Conservation (phyloP, 2,113 vertebrate genomes). For the Myotis lucifugus region DNA sequence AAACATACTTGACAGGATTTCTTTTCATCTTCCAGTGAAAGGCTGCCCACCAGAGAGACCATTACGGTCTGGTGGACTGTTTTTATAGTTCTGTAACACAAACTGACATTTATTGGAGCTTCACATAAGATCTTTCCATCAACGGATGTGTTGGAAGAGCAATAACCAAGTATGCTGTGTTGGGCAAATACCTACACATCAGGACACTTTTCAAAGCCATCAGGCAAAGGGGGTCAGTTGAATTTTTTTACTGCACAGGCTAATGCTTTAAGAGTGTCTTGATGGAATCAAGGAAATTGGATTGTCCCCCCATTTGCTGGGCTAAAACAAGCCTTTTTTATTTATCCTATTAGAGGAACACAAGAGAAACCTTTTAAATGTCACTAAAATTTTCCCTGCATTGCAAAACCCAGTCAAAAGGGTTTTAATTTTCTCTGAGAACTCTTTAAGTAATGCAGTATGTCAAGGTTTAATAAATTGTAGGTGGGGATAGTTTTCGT, state of each 20-base stretch:
- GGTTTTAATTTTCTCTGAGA: conserved; percentile 87
- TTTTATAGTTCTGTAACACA: conserved; percentile 81
- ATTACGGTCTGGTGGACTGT: conserved; percentile 54
- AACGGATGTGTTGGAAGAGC: conserved; percentile 75
- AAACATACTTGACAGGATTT: conserved; percentile 55
- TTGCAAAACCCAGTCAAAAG: conserved; percentile 89
- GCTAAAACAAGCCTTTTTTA: conserved; percentile 92
- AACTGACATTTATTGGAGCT: conserved; percentile 75
- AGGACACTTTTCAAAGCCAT: conserved; percentile 87
- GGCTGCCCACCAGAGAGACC: conserved; percentile 19
- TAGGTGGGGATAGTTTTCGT: conserved; percentile 77
- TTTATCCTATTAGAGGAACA: conserved; percentile 95
- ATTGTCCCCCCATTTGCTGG: conserved; percentile 98
- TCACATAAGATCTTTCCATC: conserved; percentile 69
- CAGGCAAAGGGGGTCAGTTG: conserved; percentile 89
- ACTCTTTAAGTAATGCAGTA: conserved; percentile 87
- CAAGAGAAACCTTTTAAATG: conserved; percentile 93
- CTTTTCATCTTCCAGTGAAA: conserved; percentile 60
- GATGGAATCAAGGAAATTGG: conserved; percentile 99
- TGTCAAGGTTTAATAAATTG: conserved; percentile 87
- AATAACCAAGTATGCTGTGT: conserved; percentile 75
- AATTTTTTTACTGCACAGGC: conserved; percentile 88
- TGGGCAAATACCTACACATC: conserved; percentile 85
- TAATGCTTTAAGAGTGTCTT: conserved; percentile 95
- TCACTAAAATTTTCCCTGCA: conserved; percentile 92